Evolutionary conservation across 2,113 vertebrate species (phyloP).

Genomic region (Corvus cornix): DNA sequence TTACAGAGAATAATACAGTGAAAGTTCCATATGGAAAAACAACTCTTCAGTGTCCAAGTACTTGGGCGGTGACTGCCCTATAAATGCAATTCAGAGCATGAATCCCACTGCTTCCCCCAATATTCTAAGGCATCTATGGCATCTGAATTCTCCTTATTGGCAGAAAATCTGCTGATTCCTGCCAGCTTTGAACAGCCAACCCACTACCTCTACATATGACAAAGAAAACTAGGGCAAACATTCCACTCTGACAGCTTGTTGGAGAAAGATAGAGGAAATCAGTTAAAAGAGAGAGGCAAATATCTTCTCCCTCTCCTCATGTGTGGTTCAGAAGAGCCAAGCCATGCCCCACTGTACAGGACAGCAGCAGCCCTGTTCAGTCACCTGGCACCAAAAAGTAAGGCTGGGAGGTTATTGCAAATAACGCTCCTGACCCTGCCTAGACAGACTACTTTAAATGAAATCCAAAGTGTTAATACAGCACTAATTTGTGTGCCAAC

Average conservation of each 20-base stretch:
- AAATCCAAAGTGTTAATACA: neutral
- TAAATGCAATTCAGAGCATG: neutral
- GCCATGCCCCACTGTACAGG: neutral
- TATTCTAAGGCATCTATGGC: neutral
- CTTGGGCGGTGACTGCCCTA: neutral
- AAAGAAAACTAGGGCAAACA: slow-evolving; percentile 55
- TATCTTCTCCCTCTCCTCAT: neutral
- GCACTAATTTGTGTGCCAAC: slow-evolving; percentile 1
- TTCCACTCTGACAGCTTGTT: slow-evolving; percentile 52
- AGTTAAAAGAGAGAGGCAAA: slow-evolving; percentile 6
- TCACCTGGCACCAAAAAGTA: neutral
- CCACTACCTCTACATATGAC: slow-evolving; percentile 26
- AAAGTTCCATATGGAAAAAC: neutral
- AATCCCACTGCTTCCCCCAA: neutral
- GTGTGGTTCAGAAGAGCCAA: neutral
- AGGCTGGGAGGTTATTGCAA: neutral
- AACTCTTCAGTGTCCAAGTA: neutral
- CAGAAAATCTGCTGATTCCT: neutral
- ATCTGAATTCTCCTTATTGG: slow-evolving; percentile 20
- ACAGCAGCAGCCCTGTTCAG: neutral
- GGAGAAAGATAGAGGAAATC: slow-evolving; percentile 31
- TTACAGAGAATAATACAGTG: neutral
- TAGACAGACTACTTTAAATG: neutral
- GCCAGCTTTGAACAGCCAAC: slow-evolving; percentile 42
- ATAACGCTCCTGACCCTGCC: neutral